A percentile compares a stretch with the other conserved stretches of the same genome.
phyloP scores from a whole-genome alignment of 1,140 invertebrate genomes.

The Lordiphosa mommai region DNA sequence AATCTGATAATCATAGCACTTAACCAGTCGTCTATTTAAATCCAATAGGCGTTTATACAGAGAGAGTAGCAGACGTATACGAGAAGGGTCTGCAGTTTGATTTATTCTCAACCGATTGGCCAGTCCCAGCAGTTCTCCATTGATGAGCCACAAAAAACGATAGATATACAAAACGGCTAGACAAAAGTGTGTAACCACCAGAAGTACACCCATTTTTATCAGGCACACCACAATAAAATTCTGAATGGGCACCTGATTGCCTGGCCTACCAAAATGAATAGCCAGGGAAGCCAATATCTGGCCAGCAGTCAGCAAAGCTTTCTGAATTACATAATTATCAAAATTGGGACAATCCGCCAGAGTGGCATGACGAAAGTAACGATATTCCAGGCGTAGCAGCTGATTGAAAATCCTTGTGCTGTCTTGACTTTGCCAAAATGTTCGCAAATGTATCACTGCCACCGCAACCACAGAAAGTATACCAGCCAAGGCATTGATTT shows the following conservation, averaged over 20 bases:
- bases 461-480: too few relatives aligned
- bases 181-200: conserved; percentile 45
- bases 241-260: not conserved
- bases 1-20: conserved; percentile 31
- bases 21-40: conserved; percentile 14
- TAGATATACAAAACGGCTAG: conserved; percentile 33
- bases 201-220: conserved; percentile 3
- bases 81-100: not conserved
- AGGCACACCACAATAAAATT: not conserved
- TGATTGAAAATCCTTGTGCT: too few relatives aligned
- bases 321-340: conserved; percentile 11
- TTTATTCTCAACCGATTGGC: conserved; percentile 5
- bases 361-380: too few relatives aligned
- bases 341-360: not conserved
- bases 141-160: conserved; percentile 41
- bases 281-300: not conserved
- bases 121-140: conserved; percentile 29
- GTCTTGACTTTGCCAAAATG: too few relatives aligned
- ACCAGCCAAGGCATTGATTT: too few relatives aligned
- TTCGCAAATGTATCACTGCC: too few relatives aligned
- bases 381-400: too few relatives aligned
- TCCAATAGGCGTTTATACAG: not conserved
- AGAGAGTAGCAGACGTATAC: not conserved
- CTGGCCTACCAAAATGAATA: not conserved
- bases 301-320: not conserved